These are phyloP conservation scores for Phengaris alcon DNA, from an alignment of 2,888 invertebrate genomes.

Conservation along the genomic window DNA sequence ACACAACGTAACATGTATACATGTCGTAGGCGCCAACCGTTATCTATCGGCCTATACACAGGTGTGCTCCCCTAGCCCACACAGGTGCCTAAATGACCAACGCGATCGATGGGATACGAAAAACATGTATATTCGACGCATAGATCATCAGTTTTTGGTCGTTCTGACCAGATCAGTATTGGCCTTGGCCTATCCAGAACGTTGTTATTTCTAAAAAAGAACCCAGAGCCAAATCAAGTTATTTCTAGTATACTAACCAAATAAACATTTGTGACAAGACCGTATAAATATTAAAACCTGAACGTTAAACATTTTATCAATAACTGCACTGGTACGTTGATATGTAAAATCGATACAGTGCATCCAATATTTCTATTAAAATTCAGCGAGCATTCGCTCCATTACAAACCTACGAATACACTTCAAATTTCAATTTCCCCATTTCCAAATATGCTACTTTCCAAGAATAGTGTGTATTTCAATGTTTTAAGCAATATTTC, in stretches of 20 bases:
- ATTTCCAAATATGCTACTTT: constrained; percentile 37
- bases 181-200: not conserved
- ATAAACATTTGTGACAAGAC: no score
- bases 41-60: not conserved
- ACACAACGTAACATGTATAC: no score
- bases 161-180: no score
- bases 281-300: not conserved
- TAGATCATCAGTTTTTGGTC: not conserved
- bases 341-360: constrained; percentile 25
- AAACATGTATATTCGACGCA: not conserved
- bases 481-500: constrained; percentile 47
- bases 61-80: not conserved
- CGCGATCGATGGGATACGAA: constrained; percentile 4
- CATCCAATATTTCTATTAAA: constrained; percentile 33
- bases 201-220: no score
- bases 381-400: constrained; percentile 32
- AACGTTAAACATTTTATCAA: constrained; percentile 18
- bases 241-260: not conserved
- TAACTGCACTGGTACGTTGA: constrained; percentile 2
- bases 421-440: constrained; percentile 38
- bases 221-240: no score
- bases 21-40: no score
- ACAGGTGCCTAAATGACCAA: not conserved
- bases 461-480: constrained; percentile 40
- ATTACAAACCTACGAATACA: constrained; percentile 31